Percentiles rank a stretch among this genome's conserved stretches.
phyloP scores from a whole-genome alignment of 2,113 vertebrate genomes.

The Onychostoma macrolepis region DNA sequence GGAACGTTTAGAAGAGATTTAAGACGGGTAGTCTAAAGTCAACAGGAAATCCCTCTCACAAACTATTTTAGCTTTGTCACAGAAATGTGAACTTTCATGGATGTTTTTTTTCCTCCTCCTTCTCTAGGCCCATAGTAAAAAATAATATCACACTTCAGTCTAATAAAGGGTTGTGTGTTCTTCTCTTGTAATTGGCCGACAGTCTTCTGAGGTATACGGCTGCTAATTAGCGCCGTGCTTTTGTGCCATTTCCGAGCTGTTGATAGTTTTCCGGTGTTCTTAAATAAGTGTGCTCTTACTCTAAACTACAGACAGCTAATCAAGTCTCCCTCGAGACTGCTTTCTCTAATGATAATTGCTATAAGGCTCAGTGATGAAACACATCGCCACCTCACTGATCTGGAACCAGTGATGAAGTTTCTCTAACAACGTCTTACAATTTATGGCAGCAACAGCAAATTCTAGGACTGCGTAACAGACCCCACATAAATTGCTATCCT shows the following conservation, averaged over 20 bases:
- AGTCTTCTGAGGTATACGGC: conserved; percentile 35
- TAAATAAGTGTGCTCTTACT: conserved; percentile 36
- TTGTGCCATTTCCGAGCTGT: conserved; percentile 24
- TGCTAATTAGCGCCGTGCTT: conserved; percentile 39
- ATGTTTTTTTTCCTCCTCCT: neutral
- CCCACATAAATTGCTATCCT: neutral
- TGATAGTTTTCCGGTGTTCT: conserved; percentile 38
- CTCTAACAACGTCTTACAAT: neutral
- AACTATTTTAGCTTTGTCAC: neutral
- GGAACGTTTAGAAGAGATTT: neutral
- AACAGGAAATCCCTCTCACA: neutral
- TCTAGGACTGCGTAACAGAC: neutral
- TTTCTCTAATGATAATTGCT: conserved; percentile 36
- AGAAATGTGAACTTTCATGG: neutral
- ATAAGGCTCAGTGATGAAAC: conserved; percentile 26
- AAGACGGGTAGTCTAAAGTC: conserved; percentile 17
- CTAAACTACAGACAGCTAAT: conserved; percentile 31
- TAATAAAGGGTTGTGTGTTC: conserved; percentile 17
- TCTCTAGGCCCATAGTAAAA: neutral
- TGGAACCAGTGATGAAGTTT: neutral
- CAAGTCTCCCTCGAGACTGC: conserved; percentile 30
- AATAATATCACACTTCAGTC: conserved; percentile 12
- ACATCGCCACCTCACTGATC: neutral
- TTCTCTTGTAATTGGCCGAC: conserved; percentile 44
- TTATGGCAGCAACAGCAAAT: neutral